phyloP scores from a whole-genome alignment of 2,797 vertebrate species.

The Acestrorhynchus altus region DNA sequence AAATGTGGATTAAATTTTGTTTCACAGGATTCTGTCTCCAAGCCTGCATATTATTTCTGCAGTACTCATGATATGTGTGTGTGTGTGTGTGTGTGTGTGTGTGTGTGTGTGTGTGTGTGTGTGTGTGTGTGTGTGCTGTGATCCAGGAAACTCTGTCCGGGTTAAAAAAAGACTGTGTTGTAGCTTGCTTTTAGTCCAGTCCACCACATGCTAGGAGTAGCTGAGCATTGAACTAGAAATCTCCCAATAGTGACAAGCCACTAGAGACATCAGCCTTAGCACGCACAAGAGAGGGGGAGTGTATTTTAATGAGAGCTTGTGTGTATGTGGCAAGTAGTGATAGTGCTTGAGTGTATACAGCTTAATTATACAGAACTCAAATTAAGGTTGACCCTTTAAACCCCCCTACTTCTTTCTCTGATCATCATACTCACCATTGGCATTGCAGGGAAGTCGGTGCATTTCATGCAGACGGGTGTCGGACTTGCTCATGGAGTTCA shows the following conservation, averaged over 20 bases:
- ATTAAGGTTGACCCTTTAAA: background rate
- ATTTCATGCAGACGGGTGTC: constrained; percentile 83
- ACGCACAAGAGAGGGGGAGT: background rate
- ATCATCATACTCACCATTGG: constrained; percentile 74
- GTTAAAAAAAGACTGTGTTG: background rate
- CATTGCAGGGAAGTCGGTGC: constrained; percentile 79
- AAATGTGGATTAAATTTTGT: background rate
- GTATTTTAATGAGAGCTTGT: constrained; percentile 11
- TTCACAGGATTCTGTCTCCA: background rate
- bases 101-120: background rate
- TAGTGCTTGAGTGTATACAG: background rate
- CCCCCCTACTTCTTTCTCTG: background rate
- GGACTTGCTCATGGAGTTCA: constrained; percentile 84
- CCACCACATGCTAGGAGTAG: background rate
- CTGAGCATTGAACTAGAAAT: constrained; percentile 35
- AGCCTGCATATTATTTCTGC: too few species aligned
- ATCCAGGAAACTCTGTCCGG: background rate
- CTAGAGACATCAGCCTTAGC: constrained; percentile 35
- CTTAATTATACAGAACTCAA: background rate
- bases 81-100: background rate
- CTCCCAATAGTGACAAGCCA: constrained; percentile 5
- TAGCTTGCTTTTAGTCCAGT: constrained; percentile 2
- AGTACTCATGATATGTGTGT: background rate
- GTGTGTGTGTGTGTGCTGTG: background rate
- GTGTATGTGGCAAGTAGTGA: background rate